Conservation (phyloP, 2,888 invertebrate species). For the Euphydryas editha region DNA sequence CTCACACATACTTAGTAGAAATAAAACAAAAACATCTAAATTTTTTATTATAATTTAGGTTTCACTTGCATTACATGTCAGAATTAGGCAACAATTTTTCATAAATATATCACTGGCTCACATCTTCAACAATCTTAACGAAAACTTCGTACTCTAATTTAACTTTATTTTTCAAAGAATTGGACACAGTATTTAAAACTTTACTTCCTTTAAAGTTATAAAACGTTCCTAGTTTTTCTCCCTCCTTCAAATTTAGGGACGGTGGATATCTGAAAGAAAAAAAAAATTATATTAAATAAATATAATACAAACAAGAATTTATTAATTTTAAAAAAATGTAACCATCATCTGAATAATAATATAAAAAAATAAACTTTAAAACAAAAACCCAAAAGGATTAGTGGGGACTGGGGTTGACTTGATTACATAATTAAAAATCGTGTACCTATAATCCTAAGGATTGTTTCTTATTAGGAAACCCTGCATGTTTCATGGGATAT, state of each 20-base stretch:
- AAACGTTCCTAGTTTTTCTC: constrained; percentile 65
- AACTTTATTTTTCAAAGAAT: constrained; percentile 61
- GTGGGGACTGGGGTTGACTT: no score
- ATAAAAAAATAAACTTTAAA: no score
- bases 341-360: no score
- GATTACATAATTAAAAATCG: no score
- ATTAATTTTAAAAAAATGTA: no score
- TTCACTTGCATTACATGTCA: constrained; percentile 34
- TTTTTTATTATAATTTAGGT: constrained; percentile 47
- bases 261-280: constrained; percentile 67
- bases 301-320: neutral
- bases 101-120: constrained; percentile 36
- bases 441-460: no score
- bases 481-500: no score
- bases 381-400: no score
- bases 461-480: no score
- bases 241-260: constrained; percentile 55
- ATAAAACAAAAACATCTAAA: constrained; percentile 31
- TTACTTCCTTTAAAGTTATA: constrained; percentile 74
- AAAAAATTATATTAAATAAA: neutral
- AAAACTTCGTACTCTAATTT: constrained; percentile 75
- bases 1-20: no score
- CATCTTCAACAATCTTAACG: constrained; percentile 68
- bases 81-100: constrained; percentile 26
- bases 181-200: constrained; percentile 55